A percentile compares a stretch with the other conserved stretches of the same genome.
These are phyloP conservation scores for Drosophila pallidifrons DNA, from an alignment of 1,140 invertebrate species.

Conservation along the genomic window DNA sequence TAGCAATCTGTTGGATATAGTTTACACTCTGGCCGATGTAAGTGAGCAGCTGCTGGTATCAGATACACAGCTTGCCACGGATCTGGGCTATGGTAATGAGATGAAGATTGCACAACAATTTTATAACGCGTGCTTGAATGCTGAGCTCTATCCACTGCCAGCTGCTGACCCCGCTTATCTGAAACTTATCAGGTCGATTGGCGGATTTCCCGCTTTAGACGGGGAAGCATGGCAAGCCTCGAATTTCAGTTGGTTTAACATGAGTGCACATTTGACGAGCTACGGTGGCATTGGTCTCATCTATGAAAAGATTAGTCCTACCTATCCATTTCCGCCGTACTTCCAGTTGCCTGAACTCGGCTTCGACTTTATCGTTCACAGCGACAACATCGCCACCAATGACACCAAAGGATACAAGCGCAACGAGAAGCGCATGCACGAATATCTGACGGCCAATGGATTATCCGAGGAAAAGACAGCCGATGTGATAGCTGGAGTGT, in stretches of 20 bases:
- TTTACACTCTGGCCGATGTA: slow-evolving; percentile 56
- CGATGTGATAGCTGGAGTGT: slow-evolving; percentile 54
- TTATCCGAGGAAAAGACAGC: slow-evolving; percentile 52
- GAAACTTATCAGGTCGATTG: slow-evolving; percentile 67
- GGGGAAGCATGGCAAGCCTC: slow-evolving; percentile 57
- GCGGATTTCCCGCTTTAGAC: slow-evolving; percentile 77
- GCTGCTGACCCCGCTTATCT: slow-evolving; percentile 73
- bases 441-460: slow-evolving; percentile 56
- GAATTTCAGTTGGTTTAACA: slow-evolving; percentile 80
- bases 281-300: slow-evolving; percentile 60
- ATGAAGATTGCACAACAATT: slow-evolving; percentile 67
- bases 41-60: slow-evolving; percentile 50
- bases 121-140: slow-evolving; percentile 65
- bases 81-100: slow-evolving; percentile 58
- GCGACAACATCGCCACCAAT: slow-evolving; percentile 62
- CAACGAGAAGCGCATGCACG: slow-evolving; percentile 66
- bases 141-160: slow-evolving; percentile 58
- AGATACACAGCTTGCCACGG: slow-evolving; percentile 34
- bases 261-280: slow-evolving; percentile 74
- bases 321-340: slow-evolving; percentile 67
- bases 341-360: slow-evolving; percentile 74
- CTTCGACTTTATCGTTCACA: slow-evolving; percentile 72
- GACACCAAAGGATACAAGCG: slow-evolving; percentile 59
- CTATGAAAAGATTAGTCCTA: slow-evolving; percentile 51
- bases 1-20: slow-evolving; percentile 70